A percentile compares a stretch with the other conserved stretches of the same genome.
phyloP scores from a whole-genome alignment of 2,797 vertebrate species.

The Cottoperca gobio region DNA sequence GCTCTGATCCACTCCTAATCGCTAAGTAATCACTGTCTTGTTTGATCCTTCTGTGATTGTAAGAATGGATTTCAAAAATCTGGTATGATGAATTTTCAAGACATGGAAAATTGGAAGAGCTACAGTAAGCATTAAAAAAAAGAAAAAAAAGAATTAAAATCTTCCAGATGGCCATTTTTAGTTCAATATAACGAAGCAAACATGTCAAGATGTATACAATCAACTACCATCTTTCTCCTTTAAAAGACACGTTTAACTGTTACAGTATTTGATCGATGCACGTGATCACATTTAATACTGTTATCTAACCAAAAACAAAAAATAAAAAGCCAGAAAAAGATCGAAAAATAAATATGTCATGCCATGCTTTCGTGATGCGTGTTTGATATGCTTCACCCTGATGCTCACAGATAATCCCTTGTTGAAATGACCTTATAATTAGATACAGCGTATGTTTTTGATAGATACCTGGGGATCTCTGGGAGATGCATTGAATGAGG shows the following conservation, averaged over 20 bases:
- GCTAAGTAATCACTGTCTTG: conserved; percentile 76
- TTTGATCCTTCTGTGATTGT: conserved; percentile 73
- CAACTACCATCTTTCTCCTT: neutral
- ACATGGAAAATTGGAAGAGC: conserved; percentile 51
- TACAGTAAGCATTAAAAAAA: conserved; percentile 3
- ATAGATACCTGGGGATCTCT: conserved; percentile 70
- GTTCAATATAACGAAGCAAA: conserved; percentile 20
- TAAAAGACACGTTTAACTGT: neutral
- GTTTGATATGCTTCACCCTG: neutral
- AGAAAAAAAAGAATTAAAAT: conserved; percentile 35
- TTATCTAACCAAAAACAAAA: neutral
- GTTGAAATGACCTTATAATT: conserved; percentile 69
- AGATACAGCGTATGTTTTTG: conserved; percentile 60
- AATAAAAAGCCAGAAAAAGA: conserved; percentile 12
- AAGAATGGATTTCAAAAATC: conserved; percentile 77
- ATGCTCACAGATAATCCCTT: conserved; percentile 46
- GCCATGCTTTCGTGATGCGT: neutral
- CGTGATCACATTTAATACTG: neutral
- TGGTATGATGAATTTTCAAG: conserved; percentile 55
- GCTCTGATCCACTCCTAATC: conserved; percentile 80
- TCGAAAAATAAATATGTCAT: conserved; percentile 18
- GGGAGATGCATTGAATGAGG: conserved; percentile 52
- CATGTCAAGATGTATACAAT: conserved; percentile 12
- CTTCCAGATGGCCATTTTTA: conserved; percentile 27
- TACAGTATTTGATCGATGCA: neutral